A percentile compares a stretch with the other conserved stretches of the same genome.
phyloP scores from a whole-genome alignment of 2,888 invertebrate species.

The Alitta virens region DNA sequence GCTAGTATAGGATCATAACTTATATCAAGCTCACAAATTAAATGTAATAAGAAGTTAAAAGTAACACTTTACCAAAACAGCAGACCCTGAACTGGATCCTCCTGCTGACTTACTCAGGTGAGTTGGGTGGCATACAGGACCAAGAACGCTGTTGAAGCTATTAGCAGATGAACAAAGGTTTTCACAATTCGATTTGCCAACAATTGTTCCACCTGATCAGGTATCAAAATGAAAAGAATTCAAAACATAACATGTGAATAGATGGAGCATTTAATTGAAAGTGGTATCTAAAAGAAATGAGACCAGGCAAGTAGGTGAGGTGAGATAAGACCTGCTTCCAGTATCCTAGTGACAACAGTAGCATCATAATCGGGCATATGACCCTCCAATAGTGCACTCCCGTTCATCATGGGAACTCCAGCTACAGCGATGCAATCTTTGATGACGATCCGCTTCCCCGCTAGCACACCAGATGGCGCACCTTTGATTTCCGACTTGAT shows the following conservation, averaged over 20 bases:
- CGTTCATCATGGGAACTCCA: no score
- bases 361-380: no score
- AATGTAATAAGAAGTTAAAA: neutral
- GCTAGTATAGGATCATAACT: no score
- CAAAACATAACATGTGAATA: no score
- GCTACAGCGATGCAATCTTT: no score
- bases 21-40: neutral
- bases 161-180: constrained; percentile 42
- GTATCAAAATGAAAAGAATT: neutral
- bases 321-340: neutral
- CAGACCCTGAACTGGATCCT: constrained; percentile 48
- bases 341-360: no score
- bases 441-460: no score
- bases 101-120: constrained; percentile 35
- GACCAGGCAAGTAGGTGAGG: neutral
- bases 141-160: constrained; percentile 38
- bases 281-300: neutral
- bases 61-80: constrained; percentile 33
- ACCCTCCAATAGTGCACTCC: no score
- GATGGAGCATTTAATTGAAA: neutral
- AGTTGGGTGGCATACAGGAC: constrained; percentile 41
- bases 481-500: no score
- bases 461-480: no score
- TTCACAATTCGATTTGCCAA: constrained; percentile 47
- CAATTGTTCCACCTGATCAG: constrained; percentile 41